A percentile compares a stretch with the other conserved stretches of the same genome.
Evolutionary conservation across 1,140 invertebrate species (phyloP).

Genomic region (Lycorma delicatula): DNA sequence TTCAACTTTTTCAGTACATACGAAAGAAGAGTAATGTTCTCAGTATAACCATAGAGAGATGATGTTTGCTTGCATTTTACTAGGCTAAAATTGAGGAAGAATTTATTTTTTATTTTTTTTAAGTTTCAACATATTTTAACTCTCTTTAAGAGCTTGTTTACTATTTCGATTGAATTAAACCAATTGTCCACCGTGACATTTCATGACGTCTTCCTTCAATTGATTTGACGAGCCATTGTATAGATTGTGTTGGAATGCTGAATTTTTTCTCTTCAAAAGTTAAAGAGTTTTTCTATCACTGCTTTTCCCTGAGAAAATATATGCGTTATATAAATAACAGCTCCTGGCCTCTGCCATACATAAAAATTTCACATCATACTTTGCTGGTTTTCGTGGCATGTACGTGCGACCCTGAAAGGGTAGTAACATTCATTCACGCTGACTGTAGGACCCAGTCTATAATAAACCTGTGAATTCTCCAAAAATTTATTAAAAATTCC

Average conservation of each 20-base stretch:
- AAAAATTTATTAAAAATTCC: no score
- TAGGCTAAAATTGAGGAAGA: slow-evolving; percentile 26
- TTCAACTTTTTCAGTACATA: slow-evolving; percentile 32
- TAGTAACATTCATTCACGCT: neutral
- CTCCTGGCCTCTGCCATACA: no score
- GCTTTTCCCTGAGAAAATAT: no score
- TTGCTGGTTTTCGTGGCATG: slow-evolving; percentile 40
- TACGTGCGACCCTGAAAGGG: slow-evolving; percentile 36
- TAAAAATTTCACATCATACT: slow-evolving; percentile 34
- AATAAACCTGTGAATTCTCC: no score
- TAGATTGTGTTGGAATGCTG: slow-evolving; percentile 26
- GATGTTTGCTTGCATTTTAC: slow-evolving; percentile 1
- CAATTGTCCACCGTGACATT: slow-evolving; percentile 37
- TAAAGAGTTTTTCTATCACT: no score
- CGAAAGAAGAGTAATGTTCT: slow-evolving; percentile 22
- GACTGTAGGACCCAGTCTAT: neutral
- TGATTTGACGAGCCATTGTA: slow-evolving; percentile 28
- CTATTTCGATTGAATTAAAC: slow-evolving; percentile 35
- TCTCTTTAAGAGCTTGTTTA: slow-evolving; percentile 30
- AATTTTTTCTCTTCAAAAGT: slow-evolving; percentile 22
- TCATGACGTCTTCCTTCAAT: slow-evolving; percentile 30
- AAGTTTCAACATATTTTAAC: slow-evolving; percentile 37
- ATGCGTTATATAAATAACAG: no score
- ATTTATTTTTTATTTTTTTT: slow-evolving; percentile 40
- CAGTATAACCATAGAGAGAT: slow-evolving; percentile 18